Percentiles rank a stretch among this genome's conserved stretches.
Conservation (phyloP, 2,113 vertebrate genomes). For the Amia ocellicauda region DNA sequence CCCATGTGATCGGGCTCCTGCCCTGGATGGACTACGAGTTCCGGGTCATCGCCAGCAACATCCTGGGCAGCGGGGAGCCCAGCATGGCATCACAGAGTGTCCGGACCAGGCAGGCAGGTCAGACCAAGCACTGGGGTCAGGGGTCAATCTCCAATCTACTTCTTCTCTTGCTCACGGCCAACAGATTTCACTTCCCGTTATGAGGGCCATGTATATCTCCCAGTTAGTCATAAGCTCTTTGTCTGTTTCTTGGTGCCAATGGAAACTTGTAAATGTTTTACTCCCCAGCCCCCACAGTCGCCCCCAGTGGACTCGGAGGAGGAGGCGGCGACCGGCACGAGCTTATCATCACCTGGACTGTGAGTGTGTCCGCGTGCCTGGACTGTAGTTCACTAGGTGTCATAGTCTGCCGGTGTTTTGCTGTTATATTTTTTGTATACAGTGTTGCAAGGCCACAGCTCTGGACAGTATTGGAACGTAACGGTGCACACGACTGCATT, state of each 20-base stretch:
- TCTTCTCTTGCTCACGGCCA: too few species aligned
- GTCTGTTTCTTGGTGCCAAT: background rate
- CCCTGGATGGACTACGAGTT: slow-evolving; percentile 98
- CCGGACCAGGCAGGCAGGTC: slow-evolving; percentile 89
- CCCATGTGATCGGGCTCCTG: slow-evolving; percentile 79
- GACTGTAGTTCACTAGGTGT: too few species aligned
- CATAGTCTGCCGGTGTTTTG: too few species aligned
- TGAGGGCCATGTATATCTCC: too few species aligned
- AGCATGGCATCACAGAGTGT: slow-evolving; percentile 82
- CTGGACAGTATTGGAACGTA: too few species aligned
- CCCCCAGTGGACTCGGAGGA: slow-evolving; percentile 87
- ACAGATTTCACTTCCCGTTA: too few species aligned
- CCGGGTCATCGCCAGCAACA: slow-evolving; percentile 89
- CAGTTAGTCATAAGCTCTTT: background rate
- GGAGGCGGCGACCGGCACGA: slow-evolving; percentile 89
- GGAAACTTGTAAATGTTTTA: background rate
- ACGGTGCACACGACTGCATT: too few species aligned
- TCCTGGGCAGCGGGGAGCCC: slow-evolving; percentile 86
- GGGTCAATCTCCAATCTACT: background rate
- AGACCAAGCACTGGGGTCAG: slow-evolving; percentile 18
- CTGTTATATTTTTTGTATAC: too few species aligned
- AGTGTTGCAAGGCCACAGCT: too few species aligned
- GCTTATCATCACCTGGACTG: slow-evolving; percentile 90
- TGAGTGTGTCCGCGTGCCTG: slow-evolving; percentile 52
- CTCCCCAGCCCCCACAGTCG: slow-evolving; percentile 82